Base-by-base conservation (phyloP, 2,797 vertebrate genomes). In the Myripristis jacobus region DNA sequence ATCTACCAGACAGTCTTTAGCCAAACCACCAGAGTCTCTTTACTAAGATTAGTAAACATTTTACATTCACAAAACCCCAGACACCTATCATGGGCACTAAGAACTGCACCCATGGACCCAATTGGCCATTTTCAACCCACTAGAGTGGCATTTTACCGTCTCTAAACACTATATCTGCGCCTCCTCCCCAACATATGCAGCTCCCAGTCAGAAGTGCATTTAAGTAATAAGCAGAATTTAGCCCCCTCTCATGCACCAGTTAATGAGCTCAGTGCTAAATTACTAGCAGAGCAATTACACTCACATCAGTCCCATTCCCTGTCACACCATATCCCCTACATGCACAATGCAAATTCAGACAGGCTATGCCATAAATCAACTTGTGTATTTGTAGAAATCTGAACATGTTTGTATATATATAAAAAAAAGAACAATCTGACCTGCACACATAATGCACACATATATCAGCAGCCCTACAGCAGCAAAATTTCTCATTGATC, bases 251-350 rank as follows among this genome's bases (percentile, higher is more conserved):
- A 44, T 79, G 50, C 59, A 79, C 64, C 62, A 66, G 66, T 75
- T 88, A 80, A 86, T 83, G 82, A 87, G 76, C 85, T 80, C 76
- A 73, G 62, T 55, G 80, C 71, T 71, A 84, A 88, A 90, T 87
- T 78, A 84, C 77, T 66, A 70, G 59, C 66, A 83, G 59, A 77
- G 65, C 79, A 88, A 82, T 80, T 81, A 82, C 65, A 80, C 73
- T 76, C 57, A 73, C 65, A 75, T 44, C 62, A 47, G 38, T 25
- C 44, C 61, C 22, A 38, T 75, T 80, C 70, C 41, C 55, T 0
- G 0, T 65, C 34, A 70, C 44, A 72, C 44, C 0, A 5, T 41
- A 44, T 25, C 43, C 18, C 27, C 72, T 51, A 70, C 29, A 66
- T 51, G 48, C 22, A 63, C 64, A 54, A 13, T 13, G 52, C 57